Evolutionary conservation across 2,113 vertebrate species (phyloP).

Genomic region (Heloderma charlesbogerti): DNA sequence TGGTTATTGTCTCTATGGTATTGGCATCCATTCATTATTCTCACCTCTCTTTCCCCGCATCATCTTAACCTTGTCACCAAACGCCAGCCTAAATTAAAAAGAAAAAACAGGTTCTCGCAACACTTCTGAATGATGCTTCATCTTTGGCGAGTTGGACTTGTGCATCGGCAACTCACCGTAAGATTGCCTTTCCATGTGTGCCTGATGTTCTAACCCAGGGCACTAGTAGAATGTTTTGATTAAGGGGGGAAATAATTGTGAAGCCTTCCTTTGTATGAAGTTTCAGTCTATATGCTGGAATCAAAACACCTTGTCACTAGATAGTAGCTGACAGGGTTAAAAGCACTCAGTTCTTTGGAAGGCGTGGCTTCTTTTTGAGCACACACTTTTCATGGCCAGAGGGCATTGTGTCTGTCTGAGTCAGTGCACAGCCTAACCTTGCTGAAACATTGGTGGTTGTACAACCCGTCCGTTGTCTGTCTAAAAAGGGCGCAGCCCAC

Average conservation of each 20-base stretch:
- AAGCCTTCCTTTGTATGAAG: background rate
- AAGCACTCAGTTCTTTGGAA: background rate
- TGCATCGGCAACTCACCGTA: background rate
- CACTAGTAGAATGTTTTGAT: background rate
- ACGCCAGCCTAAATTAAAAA: background rate
- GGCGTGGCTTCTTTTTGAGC: background rate
- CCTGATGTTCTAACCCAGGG: background rate
- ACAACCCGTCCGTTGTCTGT: background rate
- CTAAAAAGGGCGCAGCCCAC: background rate
- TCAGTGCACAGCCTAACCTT: background rate
- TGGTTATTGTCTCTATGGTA: background rate
- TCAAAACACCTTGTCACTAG: background rate
- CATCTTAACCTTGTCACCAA: background rate
- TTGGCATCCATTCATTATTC: background rate
- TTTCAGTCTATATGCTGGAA: background rate
- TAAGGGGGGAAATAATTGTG: background rate
- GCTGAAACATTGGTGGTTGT: background rate
- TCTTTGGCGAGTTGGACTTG: background rate
- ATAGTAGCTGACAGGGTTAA: background rate
- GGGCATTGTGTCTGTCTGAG: constrained; percentile 14
- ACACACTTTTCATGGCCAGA: background rate
- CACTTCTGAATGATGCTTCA: background rate
- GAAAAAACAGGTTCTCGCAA: background rate
- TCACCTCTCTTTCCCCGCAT: background rate
- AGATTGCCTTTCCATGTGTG: background rate